Percentiles rank a stretch among this genome's conserved stretches.
These are phyloP conservation scores for Dermatemys mawii DNA, from an alignment of 2,113 vertebrate species.

Conservation along the genomic window DNA sequence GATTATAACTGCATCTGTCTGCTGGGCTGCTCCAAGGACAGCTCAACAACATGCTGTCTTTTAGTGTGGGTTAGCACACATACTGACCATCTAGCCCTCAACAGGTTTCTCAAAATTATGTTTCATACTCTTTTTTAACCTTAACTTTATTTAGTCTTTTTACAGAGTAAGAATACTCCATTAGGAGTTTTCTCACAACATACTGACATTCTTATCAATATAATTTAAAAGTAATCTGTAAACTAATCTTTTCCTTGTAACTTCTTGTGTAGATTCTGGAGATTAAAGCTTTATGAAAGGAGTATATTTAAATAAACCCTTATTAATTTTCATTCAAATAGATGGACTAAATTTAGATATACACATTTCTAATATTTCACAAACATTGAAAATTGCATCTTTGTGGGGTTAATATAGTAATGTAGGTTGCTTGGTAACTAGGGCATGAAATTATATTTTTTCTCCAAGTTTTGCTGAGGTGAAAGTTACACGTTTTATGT, in stretches of 20 bases:
- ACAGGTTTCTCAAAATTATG: not conserved
- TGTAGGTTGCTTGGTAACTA: not conserved
- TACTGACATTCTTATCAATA: not conserved
- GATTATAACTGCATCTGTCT: not conserved
- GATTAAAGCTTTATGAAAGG: not conserved
- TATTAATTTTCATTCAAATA: not conserved
- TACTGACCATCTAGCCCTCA: not conserved
- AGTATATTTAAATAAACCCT: not conserved
- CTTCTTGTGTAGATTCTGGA: not conserved
- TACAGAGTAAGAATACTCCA: not conserved
- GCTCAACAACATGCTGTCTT: not conserved
- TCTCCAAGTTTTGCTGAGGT: not conserved
- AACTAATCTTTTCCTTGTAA: not conserved
- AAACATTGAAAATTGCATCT: not conserved
- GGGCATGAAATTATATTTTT: not conserved
- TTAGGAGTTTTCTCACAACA: not conserved
- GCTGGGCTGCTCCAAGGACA: not conserved
- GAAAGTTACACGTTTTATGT: not conserved
- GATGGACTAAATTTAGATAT: not conserved
- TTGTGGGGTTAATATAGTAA: not conserved
- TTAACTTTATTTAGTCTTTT: not conserved
- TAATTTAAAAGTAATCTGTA: not conserved
- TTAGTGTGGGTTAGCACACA: not conserved
- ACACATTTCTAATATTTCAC: not conserved
- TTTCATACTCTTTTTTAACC: not conserved